Evolutionary conservation across 2,888 invertebrate genomes (phyloP), one percentile per base, ranked within the genome.

Genomic region (Athripsodes cinereus): DNA sequence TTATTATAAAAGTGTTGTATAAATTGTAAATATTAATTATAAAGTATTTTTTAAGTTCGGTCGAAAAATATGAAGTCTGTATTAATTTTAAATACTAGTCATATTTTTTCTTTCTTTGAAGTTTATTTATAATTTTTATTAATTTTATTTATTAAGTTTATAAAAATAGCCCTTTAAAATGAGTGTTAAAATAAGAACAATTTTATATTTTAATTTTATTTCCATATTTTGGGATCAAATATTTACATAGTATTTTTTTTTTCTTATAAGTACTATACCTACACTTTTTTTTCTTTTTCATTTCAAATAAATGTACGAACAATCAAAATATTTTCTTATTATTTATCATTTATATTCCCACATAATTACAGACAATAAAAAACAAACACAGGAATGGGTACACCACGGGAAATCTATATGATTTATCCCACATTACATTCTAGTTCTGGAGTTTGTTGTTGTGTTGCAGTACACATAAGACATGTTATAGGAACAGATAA

Each of bases 151-250:
- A 40, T 3, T 40, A 40, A 40, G 40, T 40, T 40, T 16, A 40
- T 40, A 40, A 40, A 8, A 26, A 40, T 16, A 40, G 2, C 40
- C 40, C 40, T 40, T 40, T 13, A 8, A n/a, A 16, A n/a, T 11
- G 31, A n/a, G 16, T 40, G 16, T 40, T 40, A 8, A 40, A n/a
- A n/a, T 40, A 40, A n/a, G 13, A 40, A 8, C 16, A 40, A 40
- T 40, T 40, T 16, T 40, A n/a, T 40, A 40, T 40, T 40, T 40
- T 40, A n/a, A 40, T 40, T 40, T 40, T 3, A 40, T 40, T 40
- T 40, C 40, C 40, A 40, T 26, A 40, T 40, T n/a, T 40, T 40
- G 40, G 40, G 40, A 40, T 40, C 40, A 40, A 40, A 40, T 40
- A 40, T 40, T 40, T 8, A 40, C 40, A 40, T 40, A n/a, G 13